These are phyloP conservation scores for Dicerorhinus sumatrensis DNA, from an alignment of 2,113 vertebrate genomes.

Conservation along the genomic window DNA sequence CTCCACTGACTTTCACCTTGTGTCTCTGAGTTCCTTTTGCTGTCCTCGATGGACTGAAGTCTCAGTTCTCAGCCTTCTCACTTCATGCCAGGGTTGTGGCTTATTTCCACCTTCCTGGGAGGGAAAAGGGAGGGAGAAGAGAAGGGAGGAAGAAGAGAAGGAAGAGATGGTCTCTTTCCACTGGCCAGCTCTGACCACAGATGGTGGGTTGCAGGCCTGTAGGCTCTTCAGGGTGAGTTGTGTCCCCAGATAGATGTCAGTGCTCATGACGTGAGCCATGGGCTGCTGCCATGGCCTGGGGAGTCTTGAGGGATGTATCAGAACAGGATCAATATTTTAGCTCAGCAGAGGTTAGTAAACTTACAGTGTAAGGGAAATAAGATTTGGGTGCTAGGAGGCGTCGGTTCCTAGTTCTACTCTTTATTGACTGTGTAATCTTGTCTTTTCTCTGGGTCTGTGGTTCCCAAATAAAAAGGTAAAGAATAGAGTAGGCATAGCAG, in stretches of 20 bases:
- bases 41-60: rapidly evolving
- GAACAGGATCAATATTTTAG: neutral
- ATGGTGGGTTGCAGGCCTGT: no score
- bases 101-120: neutral
- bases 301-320: neutral
- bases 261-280: neutral
- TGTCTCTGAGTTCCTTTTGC: neutral
- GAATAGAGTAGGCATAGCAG: neutral
- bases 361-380: neutral
- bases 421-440: neutral
- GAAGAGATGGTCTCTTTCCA: neutral
- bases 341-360: neutral
- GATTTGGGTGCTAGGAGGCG: neutral
- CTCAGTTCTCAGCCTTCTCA: neutral
- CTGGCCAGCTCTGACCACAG: neutral
- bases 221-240: neutral
- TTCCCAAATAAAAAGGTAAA: neutral
- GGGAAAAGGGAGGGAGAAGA: neutral
- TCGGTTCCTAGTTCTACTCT: neutral
- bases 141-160: neutral
- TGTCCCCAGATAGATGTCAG: neutral
- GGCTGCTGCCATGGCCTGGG: neutral
- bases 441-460: neutral
- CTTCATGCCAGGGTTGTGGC: neutral
- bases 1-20: neutral